phyloP scores from a whole-genome alignment of 1,140 invertebrate genomes.

The Dolichoris vasculosae region DNA sequence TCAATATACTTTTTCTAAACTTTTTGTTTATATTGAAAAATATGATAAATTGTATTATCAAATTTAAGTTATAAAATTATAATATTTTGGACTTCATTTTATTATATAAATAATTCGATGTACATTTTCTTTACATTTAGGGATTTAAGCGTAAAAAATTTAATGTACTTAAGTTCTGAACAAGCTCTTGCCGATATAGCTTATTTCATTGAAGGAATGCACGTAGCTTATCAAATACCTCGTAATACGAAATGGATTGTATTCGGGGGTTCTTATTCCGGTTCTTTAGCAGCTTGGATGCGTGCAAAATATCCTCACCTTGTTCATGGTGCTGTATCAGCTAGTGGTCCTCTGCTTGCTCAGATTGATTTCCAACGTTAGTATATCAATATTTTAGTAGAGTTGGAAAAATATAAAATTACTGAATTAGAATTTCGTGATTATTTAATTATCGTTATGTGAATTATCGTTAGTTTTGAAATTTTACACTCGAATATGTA shows the following conservation, averaged over 20 bases:
- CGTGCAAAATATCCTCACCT: constrained; percentile 93
- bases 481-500: too few relatives aligned
- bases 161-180: constrained; percentile 86
- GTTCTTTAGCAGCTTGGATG: constrained; percentile 92
- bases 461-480: too few relatives aligned
- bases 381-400: constrained; percentile 48
- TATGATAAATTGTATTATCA: too few relatives aligned
- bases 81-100: neutral
- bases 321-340: constrained; percentile 88
- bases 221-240: constrained; percentile 78
- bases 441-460: too few relatives aligned
- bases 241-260: constrained; percentile 88
- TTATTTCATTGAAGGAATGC: constrained; percentile 84
- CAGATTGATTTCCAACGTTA: constrained; percentile 87
- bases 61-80: too few relatives aligned
- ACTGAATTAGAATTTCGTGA: neutral
- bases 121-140: constrained; percentile 73
- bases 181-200: constrained; percentile 93
- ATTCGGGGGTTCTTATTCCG: constrained; percentile 95
- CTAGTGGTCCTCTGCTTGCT: constrained; percentile 90
- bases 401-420: neutral
- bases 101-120: neutral
- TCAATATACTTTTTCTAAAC: neutral
- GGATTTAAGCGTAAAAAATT: constrained; percentile 84
- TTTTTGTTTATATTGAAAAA: neutral